Base-by-base conservation (phyloP, 1,140 invertebrate genomes). In the Cherax destructor region DNA sequence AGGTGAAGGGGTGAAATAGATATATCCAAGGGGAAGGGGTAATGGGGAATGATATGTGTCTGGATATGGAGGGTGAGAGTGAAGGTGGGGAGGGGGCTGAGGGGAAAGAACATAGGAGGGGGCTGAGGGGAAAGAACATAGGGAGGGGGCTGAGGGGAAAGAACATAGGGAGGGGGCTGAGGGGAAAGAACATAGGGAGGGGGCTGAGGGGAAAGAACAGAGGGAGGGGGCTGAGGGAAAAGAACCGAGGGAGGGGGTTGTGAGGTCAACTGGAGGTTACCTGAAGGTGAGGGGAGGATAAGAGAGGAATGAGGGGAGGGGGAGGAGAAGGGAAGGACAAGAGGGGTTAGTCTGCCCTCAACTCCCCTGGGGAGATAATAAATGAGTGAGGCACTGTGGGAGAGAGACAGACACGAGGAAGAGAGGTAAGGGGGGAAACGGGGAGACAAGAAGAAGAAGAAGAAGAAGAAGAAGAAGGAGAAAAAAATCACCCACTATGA, bases 381-480 rank as follows among this genome's bases (percentile, higher is more conserved):
- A 80, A 11, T 49, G 50, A 41, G 30, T 41, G 52, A 49, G 47
- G 4, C 7, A 81, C 16, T 47, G 47, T 21, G 49, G 21, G 11
- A 80, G 41, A 80, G n/a, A 41, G 0, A 41, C 0, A 41, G 80
- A 59, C 50, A 16, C 7, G 59, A 4, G 24, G 21, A 59, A 9
- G 59, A 59, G 11, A 24, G 41, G 49, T 59, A 11, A n/a, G 50
- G 52, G n/a, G 59, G 61, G 81, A 83, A n/a, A 69, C 52, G 61
- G 81, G 47, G 56, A 69, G 61, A 47, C 61, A 84, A 47, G 65
- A 61, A 72, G 83, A 72, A 69, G 47, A 21, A 69, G 83, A 50
- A 47, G 47, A 41, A 69, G 83, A 74, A 41, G 65, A 61, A 52
- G 69, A 10, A 49, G 69, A 16, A 11, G 49, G 41, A 56, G 11